These are phyloP conservation scores for Clitarchus hookeri DNA, from an alignment of 2,888 invertebrate genomes.

Conservation along the genomic window DNA sequence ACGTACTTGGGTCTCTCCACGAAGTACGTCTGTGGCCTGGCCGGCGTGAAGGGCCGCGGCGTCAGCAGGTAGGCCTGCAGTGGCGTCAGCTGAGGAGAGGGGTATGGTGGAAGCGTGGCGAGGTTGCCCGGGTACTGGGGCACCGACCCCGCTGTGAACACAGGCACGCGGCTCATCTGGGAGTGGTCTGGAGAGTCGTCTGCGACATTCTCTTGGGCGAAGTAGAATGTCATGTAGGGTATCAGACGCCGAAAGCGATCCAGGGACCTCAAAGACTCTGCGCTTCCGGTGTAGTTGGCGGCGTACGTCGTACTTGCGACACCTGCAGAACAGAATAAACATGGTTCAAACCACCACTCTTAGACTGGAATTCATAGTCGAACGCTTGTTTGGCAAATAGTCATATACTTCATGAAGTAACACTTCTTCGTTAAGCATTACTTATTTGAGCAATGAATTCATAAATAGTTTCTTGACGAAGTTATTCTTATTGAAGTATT, in stretches of 20 bases:
- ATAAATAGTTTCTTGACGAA: no score
- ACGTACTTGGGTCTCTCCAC: neutral
- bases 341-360: no score
- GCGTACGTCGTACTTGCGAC: neutral
- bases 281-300: neutral
- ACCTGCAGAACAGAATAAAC: neutral
- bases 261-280: neutral
- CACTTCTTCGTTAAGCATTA: no score
- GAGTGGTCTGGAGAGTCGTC: neutral
- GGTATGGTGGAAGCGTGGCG: constrained; percentile 24
- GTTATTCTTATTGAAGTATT: no score
- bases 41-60: constrained; percentile 19
- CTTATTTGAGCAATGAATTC: no score
- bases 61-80: constrained; percentile 1
- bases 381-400: no score
- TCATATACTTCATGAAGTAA: no score
- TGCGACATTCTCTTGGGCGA: constrained; percentile 51
- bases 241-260: constrained; percentile 77
- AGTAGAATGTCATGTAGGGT: constrained; percentile 82
- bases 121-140: constrained; percentile 33
- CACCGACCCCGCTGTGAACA: neutral
- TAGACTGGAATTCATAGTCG: no score
- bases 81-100: neutral
- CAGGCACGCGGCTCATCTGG: neutral
- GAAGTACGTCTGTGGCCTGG: constrained; percentile 27